These are phyloP conservation scores for Eupithecia inturbata DNA, from an alignment of 2,888 invertebrate species.

Conservation along the genomic window DNA sequence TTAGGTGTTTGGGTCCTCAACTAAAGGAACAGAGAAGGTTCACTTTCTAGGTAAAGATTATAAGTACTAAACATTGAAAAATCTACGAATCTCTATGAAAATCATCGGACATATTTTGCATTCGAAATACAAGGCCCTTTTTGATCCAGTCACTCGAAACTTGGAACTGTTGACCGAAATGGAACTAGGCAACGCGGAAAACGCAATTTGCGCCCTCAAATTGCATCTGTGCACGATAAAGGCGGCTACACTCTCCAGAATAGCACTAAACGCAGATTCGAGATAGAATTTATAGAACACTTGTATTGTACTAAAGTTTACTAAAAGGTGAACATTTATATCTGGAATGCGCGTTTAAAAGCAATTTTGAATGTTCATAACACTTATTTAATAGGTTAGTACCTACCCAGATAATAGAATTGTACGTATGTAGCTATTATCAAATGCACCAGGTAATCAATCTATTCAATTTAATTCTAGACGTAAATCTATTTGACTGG, in stretches of 20 bases:
- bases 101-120: neutral
- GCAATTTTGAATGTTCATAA: neutral
- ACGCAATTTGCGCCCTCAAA: constrained; percentile 51
- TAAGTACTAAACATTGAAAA: neutral
- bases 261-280: constrained; percentile 5
- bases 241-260: constrained; percentile 13
- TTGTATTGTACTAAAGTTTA: neutral
- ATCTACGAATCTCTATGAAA: neutral
- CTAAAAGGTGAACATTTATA: neutral
- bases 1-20: no score
- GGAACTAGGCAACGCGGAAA: constrained; percentile 51
- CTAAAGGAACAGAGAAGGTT: no score
- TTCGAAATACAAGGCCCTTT: constrained; percentile 17
- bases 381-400: neutral
- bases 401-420: neutral
- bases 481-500: neutral
- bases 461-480: neutral
- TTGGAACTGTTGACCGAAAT: constrained; percentile 52
- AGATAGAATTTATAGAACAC: neutral
- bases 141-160: constrained; percentile 35
- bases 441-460: neutral
- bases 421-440: neutral
- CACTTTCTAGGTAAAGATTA: neutral
- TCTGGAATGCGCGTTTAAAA: neutral
- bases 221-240: constrained; percentile 51